These are phyloP conservation scores for Drosophila maculinotata DNA, from an alignment of 2,888 invertebrate genomes.

Conservation along the genomic window DNA sequence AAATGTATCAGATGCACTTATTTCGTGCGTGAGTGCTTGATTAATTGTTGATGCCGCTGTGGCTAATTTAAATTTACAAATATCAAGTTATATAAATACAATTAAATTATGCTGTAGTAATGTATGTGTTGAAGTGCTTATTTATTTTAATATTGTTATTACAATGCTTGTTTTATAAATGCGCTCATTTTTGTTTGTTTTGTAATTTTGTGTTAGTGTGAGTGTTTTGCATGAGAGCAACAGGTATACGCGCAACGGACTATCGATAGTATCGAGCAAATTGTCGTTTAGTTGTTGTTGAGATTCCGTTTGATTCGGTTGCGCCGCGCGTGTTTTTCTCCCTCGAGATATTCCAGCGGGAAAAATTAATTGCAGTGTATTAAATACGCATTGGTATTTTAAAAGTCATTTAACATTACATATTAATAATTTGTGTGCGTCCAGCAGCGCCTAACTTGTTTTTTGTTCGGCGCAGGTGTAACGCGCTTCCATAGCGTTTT, in stretches of 20 bases:
- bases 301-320: constrained; percentile 61
- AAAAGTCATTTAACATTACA: constrained; percentile 15
- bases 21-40: constrained; percentile 36
- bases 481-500: constrained; percentile 35
- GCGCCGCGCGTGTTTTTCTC: constrained; percentile 31
- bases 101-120: not conserved
- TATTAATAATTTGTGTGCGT: constrained; percentile 4
- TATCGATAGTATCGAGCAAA: constrained; percentile 40
- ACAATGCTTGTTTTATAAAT: not conserved
- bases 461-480: constrained; percentile 53
- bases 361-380: constrained; percentile 40
- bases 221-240: constrained; percentile 36
- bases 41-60: constrained; percentile 20
- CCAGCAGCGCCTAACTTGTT: constrained; percentile 11
- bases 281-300: constrained; percentile 61
- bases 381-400: constrained; percentile 11
- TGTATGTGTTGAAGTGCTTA: not conserved
- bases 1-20: constrained; percentile 2
- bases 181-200: not conserved
- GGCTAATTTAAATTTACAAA: constrained; percentile 3
- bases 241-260: constrained; percentile 40
- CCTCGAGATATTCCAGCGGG: constrained; percentile 54
- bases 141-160: not conserved
- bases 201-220: constrained; percentile 6
- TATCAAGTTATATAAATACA: not conserved